A percentile compares a stretch with the other conserved stretches of the same genome.
phyloP scores from a whole-genome alignment of 2,113 vertebrate species.

The Tringa solitaria region DNA sequence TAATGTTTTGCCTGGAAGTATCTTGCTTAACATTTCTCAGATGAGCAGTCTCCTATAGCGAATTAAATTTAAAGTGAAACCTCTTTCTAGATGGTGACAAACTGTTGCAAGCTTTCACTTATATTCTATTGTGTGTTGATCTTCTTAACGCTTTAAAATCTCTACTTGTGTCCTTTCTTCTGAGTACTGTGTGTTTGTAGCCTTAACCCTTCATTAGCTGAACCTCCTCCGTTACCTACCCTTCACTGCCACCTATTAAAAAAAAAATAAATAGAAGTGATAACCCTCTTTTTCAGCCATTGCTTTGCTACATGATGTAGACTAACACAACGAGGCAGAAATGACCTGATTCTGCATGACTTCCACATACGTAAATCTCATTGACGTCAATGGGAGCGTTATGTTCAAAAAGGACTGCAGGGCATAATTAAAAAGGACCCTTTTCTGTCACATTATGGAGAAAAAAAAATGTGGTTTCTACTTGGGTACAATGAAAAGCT shows the following conservation, averaged over 20 bases:
- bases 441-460: slow-evolving; percentile 34
- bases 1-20: not conserved
- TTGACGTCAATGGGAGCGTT: slow-evolving; percentile 44
- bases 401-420: slow-evolving; percentile 17
- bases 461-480: not conserved
- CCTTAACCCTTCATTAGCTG: slow-evolving; percentile 20
- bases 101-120: slow-evolving; percentile 22
- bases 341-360: slow-evolving; percentile 45
- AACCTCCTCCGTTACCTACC: not conserved
- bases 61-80: not conserved
- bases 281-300: slow-evolving; percentile 1
- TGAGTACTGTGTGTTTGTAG: not conserved
- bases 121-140: not conserved
- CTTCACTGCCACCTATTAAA: not conserved
- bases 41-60: slow-evolving; percentile 43
- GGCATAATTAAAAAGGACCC: slow-evolving; percentile 37
- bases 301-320: not conserved
- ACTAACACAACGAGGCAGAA: slow-evolving; percentile 16
- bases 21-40: slow-evolving; percentile 22
- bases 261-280: not conserved
- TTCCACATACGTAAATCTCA: slow-evolving; percentile 35
- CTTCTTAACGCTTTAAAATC: not conserved
- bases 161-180: not conserved
- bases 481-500: slow-evolving; percentile 30
- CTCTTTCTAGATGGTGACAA: slow-evolving; percentile 29